Evolutionary conservation across 37 sponge, comb jelly and placozoan species (phyloP).

Genomic region (Mnemiopsis leidyi): DNA sequence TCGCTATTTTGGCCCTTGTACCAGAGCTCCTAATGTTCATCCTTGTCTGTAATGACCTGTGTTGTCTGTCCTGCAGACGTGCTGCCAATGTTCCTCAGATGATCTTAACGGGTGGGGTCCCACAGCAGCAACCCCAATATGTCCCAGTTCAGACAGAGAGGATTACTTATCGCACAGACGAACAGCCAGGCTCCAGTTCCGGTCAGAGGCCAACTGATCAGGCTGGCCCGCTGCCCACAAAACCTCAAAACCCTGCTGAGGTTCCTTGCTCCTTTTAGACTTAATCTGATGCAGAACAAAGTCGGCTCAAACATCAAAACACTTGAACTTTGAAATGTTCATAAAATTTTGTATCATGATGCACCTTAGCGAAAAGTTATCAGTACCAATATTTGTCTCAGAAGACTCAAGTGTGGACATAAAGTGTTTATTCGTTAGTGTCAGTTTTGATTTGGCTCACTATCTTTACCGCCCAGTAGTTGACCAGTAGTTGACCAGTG

Average conservation of each 20-base stretch:
- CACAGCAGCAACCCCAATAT: neutral
- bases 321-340: no score
- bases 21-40: neutral
- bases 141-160: slow-evolving; percentile 34
- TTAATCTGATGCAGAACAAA: neutral
- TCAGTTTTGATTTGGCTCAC: no score
- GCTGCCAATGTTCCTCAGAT: neutral
- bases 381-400: no score
- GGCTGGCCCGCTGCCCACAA: neutral
- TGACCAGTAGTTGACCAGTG: no score
- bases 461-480: no score
- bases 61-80: slow-evolving; percentile 36
- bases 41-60: slow-evolving; percentile 61
- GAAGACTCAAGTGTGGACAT: no score
- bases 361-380: no score
- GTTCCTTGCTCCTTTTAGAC: neutral
- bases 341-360: no score
- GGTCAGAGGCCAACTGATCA: neutral
- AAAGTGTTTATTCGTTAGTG: no score
- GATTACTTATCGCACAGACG: slow-evolving; percentile 10
- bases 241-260: neutral
- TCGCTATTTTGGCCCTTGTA: neutral
- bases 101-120: neutral
- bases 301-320: no score
- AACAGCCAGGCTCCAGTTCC: neutral